Evolutionary conservation across 2,113 vertebrate genomes (phyloP), one percentile per base, ranked within the genome.

Genomic region (Lampris megalopsis): DNA sequence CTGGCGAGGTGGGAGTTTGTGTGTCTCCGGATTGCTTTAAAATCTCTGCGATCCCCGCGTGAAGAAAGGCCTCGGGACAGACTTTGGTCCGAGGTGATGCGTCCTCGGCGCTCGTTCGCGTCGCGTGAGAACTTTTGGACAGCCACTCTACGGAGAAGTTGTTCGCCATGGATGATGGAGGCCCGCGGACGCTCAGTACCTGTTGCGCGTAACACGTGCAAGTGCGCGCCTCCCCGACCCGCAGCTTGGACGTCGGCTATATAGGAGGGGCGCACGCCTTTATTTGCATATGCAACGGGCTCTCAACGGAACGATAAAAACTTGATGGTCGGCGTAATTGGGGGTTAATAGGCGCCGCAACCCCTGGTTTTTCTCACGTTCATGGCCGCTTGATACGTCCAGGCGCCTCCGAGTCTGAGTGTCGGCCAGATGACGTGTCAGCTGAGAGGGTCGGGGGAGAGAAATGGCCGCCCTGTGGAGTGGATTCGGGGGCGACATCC

Each of bases 211-310:
- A 24, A 24, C 24, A 24, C 24, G 24, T 24, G 24, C 24, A 24
- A 24, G 24, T 24, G 24, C 24, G 24, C 24, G 24, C 24, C 24
- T 24, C 24, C 24, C 24, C 24, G 24, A 24, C 24, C 24, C 24
- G 24, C 24, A 24, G 24, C 64, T 9, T 68, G 68, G 50, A 13
- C 60, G 24, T 24, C 24, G 24, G 45, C 75, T 91, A 79, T 87
- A 88, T 85, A 90, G 83, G 82, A 79, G 79, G 72, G 68, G 37
- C 79, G 75, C 80, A 69, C 64, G 62, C 65, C 70, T 68, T 36
- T 78, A 92, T 94, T 94, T 94, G 90, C 92, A 94, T 94, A 92
- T 89, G 92, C 76, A 91, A 90, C 91, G 90, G 37, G 6, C 3
- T 88, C 80, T 89, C 86, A 74, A 67, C 77, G 86, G 90, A 92